phyloP scores from a whole-genome alignment of 2,797 vertebrate genomes.

The Malurus leucopterus region DNA sequence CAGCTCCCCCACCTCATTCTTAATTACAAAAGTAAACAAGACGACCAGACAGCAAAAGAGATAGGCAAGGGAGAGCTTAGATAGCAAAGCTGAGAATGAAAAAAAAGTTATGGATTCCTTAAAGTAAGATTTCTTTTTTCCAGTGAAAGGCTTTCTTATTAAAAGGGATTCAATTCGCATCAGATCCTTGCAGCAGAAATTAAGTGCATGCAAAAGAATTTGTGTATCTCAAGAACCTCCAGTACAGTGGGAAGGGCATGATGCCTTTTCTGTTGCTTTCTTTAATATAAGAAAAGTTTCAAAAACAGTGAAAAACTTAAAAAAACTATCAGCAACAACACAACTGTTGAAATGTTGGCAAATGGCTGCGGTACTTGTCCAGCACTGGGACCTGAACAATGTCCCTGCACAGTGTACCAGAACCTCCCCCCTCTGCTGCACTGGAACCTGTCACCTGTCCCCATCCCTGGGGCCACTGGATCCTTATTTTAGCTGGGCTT shows the following conservation, averaged over 20 bases:
- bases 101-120: not conserved
- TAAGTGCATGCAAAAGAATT: not conserved
- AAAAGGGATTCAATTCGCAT: not conserved
- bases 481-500: not conserved
- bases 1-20: not conserved
- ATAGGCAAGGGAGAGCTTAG: not conserved
- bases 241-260: rapidly evolving
- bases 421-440: not conserved
- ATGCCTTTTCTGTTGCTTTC: not conserved
- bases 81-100: not conserved
- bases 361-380: not conserved
- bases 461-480: not conserved
- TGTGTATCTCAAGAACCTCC: not conserved
- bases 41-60: not conserved
- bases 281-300: not conserved
- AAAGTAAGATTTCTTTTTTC: not conserved
- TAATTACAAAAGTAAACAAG: not conserved
- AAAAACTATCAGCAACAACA: not conserved
- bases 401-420: not conserved
- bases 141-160: not conserved
- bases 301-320: not conserved
- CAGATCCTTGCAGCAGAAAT: not conserved
- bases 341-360: not conserved
- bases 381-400: rapidly evolving
- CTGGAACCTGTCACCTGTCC: not conserved